phyloP scores from a whole-genome alignment of 2,113 vertebrate species.

The Ptyas mucosa region DNA sequence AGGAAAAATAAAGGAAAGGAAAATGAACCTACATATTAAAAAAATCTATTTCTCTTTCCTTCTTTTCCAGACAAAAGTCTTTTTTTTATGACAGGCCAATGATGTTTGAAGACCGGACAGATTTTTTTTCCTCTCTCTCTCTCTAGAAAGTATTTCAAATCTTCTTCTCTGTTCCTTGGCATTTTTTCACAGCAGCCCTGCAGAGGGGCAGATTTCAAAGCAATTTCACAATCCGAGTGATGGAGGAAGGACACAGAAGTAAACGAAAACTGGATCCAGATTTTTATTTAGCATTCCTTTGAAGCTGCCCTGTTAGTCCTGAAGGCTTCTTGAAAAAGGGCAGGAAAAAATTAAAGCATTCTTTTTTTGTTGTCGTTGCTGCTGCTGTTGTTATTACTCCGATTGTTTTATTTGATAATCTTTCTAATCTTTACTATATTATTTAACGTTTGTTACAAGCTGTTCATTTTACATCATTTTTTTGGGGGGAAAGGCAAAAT shows the following conservation, averaged over 20 bases:
- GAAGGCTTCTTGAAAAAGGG: not conserved
- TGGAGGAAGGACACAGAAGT: not conserved
- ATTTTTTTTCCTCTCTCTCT: constrained; percentile 25
- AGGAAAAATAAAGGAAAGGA: not conserved
- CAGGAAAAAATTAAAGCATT: not conserved
- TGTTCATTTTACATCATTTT: too few species aligned
- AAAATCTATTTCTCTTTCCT: constrained; percentile 3
- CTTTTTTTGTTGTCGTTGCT: too few species aligned
- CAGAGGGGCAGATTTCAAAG: constrained; percentile 58
- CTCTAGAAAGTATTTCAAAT: constrained; percentile 48
- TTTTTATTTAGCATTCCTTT: constrained; percentile 1
- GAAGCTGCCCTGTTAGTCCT: not conserved
- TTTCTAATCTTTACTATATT: too few species aligned
- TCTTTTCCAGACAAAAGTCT: constrained; percentile 43
- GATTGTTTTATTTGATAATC: too few species aligned
- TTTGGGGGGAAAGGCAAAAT: too few species aligned
- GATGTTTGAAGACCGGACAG: constrained; percentile 50
- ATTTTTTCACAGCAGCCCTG: constrained; percentile 34
- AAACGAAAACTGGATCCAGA: not conserved
- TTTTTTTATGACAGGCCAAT: constrained; percentile 43
- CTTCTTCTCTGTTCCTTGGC: constrained; percentile 47
- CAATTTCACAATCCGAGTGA: constrained; percentile 28
- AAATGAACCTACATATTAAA: not conserved
- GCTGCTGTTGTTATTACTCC: not conserved
- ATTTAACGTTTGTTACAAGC: not conserved